Evolutionary conservation across 2,888 invertebrate genomes (phyloP).

Genomic region (Cyaniris semiargus): DNA sequence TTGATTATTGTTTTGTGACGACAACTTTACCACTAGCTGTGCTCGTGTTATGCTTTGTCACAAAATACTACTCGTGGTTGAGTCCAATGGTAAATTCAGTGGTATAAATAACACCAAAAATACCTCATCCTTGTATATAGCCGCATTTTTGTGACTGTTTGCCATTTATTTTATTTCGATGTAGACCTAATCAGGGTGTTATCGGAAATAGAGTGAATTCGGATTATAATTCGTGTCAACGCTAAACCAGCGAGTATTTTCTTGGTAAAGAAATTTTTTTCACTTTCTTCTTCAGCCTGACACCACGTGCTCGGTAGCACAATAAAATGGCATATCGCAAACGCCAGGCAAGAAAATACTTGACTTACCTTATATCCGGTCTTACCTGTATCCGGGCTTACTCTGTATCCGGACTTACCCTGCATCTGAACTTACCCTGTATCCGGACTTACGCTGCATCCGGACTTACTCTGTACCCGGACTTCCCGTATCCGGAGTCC

Average conservation of each 20-base stretch:
- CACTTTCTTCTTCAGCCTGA: neutral
- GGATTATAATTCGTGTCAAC: neutral
- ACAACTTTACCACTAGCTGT: too few species aligned
- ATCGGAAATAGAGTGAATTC: neutral
- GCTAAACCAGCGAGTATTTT: neutral
- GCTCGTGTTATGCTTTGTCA: too few species aligned
- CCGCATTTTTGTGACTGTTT: neutral
- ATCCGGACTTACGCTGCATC: too few species aligned
- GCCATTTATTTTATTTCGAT: neutral
- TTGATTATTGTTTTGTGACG: too few species aligned
- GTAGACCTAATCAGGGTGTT: neutral
- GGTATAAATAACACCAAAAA: neutral
- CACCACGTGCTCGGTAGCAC: neutral
- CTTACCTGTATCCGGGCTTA: too few species aligned
- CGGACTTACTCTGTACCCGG: too few species aligned
- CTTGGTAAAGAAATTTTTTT: neutral
- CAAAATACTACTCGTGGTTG: neutral
- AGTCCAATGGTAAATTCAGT: neutral
- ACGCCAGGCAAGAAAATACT: neutral
- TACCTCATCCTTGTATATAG: conserved; percentile 6
- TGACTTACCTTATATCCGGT: too few species aligned
- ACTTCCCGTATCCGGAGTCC: too few species aligned
- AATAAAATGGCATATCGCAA: neutral
- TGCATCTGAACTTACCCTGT: too few species aligned
- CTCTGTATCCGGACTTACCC: neutral